Evolutionary conservation across 1,140 invertebrate species (phyloP).

Genomic region (Acyrthosiphon pisum): DNA sequence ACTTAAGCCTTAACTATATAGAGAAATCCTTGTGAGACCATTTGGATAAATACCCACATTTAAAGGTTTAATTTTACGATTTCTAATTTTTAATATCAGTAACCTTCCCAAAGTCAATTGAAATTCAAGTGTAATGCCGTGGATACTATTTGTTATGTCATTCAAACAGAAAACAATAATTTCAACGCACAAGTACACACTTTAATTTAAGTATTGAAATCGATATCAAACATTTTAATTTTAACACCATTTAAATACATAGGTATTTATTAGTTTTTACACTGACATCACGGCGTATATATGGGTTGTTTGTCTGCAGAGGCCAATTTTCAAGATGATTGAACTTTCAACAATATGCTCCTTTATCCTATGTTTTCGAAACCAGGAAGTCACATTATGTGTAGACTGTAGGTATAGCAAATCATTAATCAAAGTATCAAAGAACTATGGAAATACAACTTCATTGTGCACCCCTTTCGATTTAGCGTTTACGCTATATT

Average conservation of each 20-base stretch:
- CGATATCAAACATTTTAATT: background rate
- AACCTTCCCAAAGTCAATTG: background rate
- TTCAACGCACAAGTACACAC: background rate
- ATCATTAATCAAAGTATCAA: background rate
- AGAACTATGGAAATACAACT: background rate
- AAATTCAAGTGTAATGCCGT: background rate
- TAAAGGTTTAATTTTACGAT: background rate
- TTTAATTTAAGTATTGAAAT: background rate
- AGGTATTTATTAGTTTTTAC: background rate
- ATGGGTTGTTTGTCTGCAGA: no score
- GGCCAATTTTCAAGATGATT: background rate
- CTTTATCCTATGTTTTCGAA: background rate
- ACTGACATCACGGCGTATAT: background rate
- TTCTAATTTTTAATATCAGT: background rate
- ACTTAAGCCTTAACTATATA: background rate
- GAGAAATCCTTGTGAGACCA: background rate
- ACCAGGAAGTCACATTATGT: background rate
- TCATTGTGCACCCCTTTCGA: background rate
- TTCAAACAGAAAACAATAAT: background rate
- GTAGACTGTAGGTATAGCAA: background rate
- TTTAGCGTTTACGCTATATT: background rate
- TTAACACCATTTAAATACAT: background rate
- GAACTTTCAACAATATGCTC: background rate
- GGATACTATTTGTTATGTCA: background rate
- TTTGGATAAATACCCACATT: background rate